Evolutionary conservation across 2,113 vertebrate genomes (phyloP).

Genomic region (Psittacula cyanocephala): DNA sequence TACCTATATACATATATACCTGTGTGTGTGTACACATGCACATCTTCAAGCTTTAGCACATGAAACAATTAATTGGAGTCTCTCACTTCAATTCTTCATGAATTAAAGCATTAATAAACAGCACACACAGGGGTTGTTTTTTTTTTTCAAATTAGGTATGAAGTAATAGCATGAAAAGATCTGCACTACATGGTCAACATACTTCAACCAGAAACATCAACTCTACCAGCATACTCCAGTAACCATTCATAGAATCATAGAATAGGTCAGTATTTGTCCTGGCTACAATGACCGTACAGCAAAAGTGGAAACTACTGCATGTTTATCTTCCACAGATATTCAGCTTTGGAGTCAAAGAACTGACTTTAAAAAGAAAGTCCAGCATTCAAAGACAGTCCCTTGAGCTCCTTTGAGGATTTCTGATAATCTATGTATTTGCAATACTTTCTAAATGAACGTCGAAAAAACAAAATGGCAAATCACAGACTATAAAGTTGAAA

Average conservation of each 20-base stretch:
- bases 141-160: not conserved
- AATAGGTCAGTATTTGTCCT: not conserved
- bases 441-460: not conserved
- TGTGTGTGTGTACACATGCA: not conserved
- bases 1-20: fast-evolving
- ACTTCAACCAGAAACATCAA: not conserved
- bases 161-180: not conserved
- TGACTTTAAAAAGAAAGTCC: not conserved
- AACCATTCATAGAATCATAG: not conserved
- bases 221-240: not conserved
- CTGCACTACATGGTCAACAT: not conserved
- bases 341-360: not conserved
- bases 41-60: not conserved
- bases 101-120: not conserved
- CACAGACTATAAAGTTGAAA: not conserved
- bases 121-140: not conserved
- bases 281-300: not conserved
- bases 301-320: not conserved
- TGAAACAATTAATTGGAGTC: not conserved
- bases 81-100: not conserved
- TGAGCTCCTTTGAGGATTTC: not conserved
- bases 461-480: not conserved
- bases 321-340: not conserved
- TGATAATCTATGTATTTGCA: not conserved
- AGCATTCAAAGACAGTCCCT: not conserved